Percentiles rank a stretch among this genome's conserved stretches.
These are phyloP conservation scores for Pampus argenteus DNA, from an alignment of 2,797 vertebrate genomes.

Conservation along the genomic window DNA sequence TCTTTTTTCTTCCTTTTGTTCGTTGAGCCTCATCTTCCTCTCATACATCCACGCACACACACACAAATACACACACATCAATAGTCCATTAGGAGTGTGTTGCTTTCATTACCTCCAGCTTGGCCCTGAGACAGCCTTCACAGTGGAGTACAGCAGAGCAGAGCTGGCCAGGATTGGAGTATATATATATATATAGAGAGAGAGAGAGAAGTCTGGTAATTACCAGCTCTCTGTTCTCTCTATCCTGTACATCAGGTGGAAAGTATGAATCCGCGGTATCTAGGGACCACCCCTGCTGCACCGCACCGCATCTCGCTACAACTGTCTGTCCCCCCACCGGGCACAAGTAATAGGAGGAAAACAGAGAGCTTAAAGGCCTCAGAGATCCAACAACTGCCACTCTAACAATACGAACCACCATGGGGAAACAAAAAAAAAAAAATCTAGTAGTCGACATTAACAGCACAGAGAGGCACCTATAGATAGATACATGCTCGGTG, in stretches of 20 bases:
- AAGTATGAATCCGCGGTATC: slow-evolving; percentile 78
- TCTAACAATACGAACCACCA: slow-evolving; percentile 52
- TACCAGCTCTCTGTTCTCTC: slow-evolving; percentile 77
- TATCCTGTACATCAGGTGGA: slow-evolving; percentile 76
- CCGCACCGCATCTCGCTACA: slow-evolving; percentile 60
- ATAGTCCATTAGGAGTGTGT: slow-evolving; percentile 81
- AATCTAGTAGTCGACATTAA: slow-evolving; percentile 32
- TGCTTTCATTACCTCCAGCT: slow-evolving; percentile 81
- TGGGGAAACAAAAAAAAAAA: slow-evolving; percentile 49
- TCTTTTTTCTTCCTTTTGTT: slow-evolving; percentile 57
- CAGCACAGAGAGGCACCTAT: slow-evolving; percentile 44
- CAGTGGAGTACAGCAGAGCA: slow-evolving; percentile 70
- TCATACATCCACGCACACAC: slow-evolving; percentile 39
- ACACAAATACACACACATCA: slow-evolving; percentile 63
- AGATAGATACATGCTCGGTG: slow-evolving; percentile 59
- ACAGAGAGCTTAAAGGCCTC: slow-evolving; percentile 75
- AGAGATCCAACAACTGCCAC: slow-evolving; percentile 74
- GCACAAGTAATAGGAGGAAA: slow-evolving; percentile 72
- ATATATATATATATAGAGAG: slow-evolving; percentile 40
- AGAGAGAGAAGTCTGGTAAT: slow-evolving; percentile 74
- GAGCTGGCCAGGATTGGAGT: slow-evolving; percentile 67
- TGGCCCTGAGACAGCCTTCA: slow-evolving; percentile 77
- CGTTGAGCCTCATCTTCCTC: slow-evolving; percentile 46
- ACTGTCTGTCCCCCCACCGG: slow-evolving; percentile 69
- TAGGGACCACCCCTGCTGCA: slow-evolving; percentile 74